Evolutionary conservation across 2,113 vertebrate genomes (phyloP).

Genomic region (Ailuropoda melanoleuca): DNA sequence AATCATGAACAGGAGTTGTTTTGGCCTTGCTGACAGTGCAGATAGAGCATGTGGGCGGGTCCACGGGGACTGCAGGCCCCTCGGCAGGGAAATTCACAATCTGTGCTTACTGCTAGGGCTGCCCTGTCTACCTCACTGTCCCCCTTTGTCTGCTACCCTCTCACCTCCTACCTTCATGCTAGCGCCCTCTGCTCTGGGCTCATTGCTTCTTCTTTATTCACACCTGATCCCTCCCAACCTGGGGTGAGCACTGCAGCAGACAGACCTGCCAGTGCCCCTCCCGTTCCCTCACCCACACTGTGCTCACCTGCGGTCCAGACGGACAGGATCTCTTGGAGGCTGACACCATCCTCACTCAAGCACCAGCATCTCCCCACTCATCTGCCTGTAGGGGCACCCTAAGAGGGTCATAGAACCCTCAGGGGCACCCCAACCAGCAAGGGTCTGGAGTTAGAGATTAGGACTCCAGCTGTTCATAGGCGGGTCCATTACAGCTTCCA

Average conservation of each 20-base stretch:
- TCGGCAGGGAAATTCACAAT: too few relatives aligned
- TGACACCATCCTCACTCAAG: not conserved
- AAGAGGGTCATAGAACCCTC: not conserved
- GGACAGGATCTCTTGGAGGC: not conserved
- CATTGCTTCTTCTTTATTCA: not conserved
- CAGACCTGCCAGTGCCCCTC: fast-evolving
- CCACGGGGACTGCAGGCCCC: fast-evolving
- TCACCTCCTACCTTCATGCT: not conserved
- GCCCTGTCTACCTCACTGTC: fast-evolving
- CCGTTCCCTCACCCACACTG: fast-evolving
- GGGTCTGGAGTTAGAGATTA: not conserved
- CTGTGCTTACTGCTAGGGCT: fast-evolving
- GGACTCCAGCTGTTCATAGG: not conserved
- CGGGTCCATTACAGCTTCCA: not conserved
- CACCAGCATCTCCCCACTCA: not conserved
- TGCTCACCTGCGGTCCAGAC: not conserved
- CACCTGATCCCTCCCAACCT: not conserved
- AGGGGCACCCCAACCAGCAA: not conserved
- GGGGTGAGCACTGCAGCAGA: not conserved
- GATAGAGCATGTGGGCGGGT: fast-evolving
- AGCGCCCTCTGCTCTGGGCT: fast-evolving
- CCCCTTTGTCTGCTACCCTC: too few relatives aligned
- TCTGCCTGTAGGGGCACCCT: not conserved
- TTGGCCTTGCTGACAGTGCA: fast-evolving
- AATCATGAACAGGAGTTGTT: not conserved